Evolutionary conservation across 2,797 vertebrate species (phyloP).

Genomic region (Tadarida brasiliensis): DNA sequence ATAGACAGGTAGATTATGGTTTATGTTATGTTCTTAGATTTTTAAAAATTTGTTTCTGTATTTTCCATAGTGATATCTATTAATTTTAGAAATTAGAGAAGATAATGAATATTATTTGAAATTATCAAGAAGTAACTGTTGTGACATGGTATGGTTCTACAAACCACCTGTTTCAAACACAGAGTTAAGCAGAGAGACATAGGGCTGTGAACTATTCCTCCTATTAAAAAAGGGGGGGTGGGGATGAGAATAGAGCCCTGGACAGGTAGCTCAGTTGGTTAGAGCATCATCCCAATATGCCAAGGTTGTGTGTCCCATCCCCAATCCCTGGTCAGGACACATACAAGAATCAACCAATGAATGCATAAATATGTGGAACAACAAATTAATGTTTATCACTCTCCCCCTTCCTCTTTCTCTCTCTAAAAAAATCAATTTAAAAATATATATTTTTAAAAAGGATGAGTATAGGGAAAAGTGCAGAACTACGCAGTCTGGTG

Average conservation of each 20-base stretch:
- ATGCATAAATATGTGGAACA: background rate
- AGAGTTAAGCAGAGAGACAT: background rate
- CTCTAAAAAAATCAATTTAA: background rate
- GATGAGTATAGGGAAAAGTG: background rate
- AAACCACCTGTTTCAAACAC: background rate
- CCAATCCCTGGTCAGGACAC: background rate
- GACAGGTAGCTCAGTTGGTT: background rate
- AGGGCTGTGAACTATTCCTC: background rate
- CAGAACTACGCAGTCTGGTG: background rate
- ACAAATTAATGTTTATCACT: background rate
- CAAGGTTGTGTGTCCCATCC: background rate
- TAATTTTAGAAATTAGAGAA: slow-evolving; percentile 14
- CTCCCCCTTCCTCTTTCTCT: background rate
- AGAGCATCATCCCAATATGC: background rate
- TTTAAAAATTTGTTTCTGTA: background rate
- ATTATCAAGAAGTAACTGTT: background rate
- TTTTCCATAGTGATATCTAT: background rate
- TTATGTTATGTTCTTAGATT: slow-evolving; percentile 35
- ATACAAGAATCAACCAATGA: background rate
- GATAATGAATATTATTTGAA: background rate
- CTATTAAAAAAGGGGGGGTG: fast-evolving
- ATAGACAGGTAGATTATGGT: background rate
- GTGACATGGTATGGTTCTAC: background rate
- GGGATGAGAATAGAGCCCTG: background rate
- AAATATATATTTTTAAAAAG: background rate